Base-by-base conservation (phyloP, 1,140 invertebrate genomes). In the Fopius arisanus region DNA sequence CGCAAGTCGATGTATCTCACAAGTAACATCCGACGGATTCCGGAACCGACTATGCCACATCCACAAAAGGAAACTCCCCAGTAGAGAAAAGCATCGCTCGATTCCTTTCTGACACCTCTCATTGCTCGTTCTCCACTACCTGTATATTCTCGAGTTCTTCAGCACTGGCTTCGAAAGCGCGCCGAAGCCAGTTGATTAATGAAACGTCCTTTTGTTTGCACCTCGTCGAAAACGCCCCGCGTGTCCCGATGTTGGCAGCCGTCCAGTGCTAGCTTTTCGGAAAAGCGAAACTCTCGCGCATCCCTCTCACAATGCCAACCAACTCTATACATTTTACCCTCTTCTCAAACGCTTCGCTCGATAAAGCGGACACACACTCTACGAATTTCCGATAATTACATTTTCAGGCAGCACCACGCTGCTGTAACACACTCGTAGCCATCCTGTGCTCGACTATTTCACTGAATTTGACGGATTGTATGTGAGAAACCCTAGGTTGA, bases 341-440 rank as follows among this genome's bases (percentile, higher is more conserved):
- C 16, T 40, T 23, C 31, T 65, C 19, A 31, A 43, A 69, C 16
- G 26, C 67, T 48, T 70, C 51, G 48, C 68, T 70, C 68, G 33
- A 70, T 70, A 70, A 70, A 70, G 28, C 48, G 51, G 51, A 40
- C 51, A 70, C 48, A 70, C 67, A 70, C 68, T 59, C 48, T 7
- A 40, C 19, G 48, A 59, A 59, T 54, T 70, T 70, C 68, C 68
- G 68, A 70, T 70, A 70, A 70, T 70, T 70, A 70, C 68, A 70
- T 70, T 70, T 70, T 31, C 19, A 21, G 12, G 23, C 37, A 23
- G 40, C 41, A 28, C 16, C 14, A 48, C 14, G 43, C 43, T 7
- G 43, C 43, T 48, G 43, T 48, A 16, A 48, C 54, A 26, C 54
- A 59, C 54, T 3, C 7, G 23, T 2, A 26, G 54, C 19, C 19